These are phyloP conservation scores for Heliornis fulica DNA, from an alignment of 2,113 vertebrate species.

Conservation along the genomic window DNA sequence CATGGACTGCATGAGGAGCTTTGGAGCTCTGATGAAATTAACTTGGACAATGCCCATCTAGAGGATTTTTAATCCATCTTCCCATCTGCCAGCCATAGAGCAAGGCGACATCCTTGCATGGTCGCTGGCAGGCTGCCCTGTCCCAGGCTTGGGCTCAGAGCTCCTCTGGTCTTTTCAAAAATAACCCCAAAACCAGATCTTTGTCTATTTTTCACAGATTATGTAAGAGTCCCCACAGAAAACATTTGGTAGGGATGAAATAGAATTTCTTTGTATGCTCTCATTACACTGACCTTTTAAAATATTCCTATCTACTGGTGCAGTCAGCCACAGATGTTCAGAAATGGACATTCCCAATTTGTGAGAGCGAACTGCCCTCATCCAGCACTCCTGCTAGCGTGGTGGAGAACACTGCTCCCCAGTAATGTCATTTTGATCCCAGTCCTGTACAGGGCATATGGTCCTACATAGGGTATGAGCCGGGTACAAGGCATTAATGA, in stretches of 20 bases:
- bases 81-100: background rate
- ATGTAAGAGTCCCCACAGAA: background rate
- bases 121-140: background rate
- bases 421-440: background rate
- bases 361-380: background rate
- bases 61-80: background rate
- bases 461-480: background rate
- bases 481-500: background rate
- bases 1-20: background rate
- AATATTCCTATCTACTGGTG: background rate
- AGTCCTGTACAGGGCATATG: background rate
- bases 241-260: background rate
- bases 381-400: background rate
- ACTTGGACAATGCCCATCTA: background rate
- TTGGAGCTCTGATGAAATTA: background rate
- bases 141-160: background rate
- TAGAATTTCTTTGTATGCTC: background rate
- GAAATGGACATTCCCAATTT: background rate
- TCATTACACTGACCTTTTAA: constrained; percentile 20
- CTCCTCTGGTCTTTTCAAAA: background rate
- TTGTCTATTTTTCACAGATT: background rate
- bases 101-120: background rate
- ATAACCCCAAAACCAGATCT: background rate
- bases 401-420: background rate
- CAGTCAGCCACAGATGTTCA: constrained; percentile 4